Conservation (phyloP, 2,797 vertebrate species). For the Merluccius polli region DNA sequence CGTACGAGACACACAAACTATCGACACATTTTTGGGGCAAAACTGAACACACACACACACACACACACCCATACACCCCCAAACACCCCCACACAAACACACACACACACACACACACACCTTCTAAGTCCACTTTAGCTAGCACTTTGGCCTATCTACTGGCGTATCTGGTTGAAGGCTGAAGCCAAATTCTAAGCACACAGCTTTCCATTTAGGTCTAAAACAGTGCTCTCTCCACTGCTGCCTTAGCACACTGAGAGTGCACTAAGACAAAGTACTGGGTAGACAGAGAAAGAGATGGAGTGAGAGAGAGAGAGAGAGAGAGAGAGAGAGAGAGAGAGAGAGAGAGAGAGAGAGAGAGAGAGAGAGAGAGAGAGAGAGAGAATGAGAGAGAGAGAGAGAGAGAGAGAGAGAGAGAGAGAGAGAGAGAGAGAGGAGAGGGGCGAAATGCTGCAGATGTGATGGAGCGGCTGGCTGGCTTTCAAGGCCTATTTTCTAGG, state of each 20-base stretch:
- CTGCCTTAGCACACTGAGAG: slow-evolving; percentile 36
- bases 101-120: slow-evolving; percentile 29
- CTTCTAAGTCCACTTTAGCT: slow-evolving; percentile 39
- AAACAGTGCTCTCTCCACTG: slow-evolving; percentile 45
- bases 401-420: neutral
- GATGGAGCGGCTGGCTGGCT: slow-evolving; percentile 54
- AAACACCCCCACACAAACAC: slow-evolving; percentile 9
- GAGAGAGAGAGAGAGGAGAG: neutral
- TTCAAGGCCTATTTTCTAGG: slow-evolving; percentile 63
- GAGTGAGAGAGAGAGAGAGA: neutral
- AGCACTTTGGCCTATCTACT: slow-evolving; percentile 49
- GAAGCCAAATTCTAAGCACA: slow-evolving; percentile 63
- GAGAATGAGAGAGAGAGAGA: neutral
- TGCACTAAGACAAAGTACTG: slow-evolving; percentile 34
- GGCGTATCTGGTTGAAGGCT: slow-evolving; percentile 58
- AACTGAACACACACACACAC: slow-evolving; percentile 1
- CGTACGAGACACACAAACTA: too few species aligned
- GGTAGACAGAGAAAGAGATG: neutral
- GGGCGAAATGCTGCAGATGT: slow-evolving; percentile 23
- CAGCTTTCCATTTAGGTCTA: slow-evolving; percentile 60
- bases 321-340: neutral
- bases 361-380: slow-evolving; percentile 7
- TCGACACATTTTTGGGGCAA: too few species aligned
- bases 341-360: neutral
- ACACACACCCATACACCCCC: slow-evolving; percentile 8